Base-by-base conservation (phyloP, 2,113 vertebrate species). In the Eidolon helvum region DNA sequence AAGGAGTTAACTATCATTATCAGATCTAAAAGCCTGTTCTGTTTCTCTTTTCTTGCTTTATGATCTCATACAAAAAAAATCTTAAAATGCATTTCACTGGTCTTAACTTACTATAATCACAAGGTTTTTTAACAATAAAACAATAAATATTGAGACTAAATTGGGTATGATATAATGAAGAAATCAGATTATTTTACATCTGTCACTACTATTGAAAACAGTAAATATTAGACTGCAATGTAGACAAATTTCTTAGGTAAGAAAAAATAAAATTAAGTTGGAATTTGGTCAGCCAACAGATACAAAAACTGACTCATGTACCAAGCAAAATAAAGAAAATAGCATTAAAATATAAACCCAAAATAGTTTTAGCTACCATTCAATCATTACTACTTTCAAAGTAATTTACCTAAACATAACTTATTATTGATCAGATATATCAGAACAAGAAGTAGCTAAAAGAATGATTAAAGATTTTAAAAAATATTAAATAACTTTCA, bases 301-400 rank as follows among this genome's bases (percentile, higher is more conserved):
- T 24, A 40, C 5, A 90, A 92, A 85, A 65, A 63, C 10, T 87
- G 22, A 87, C 75, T 59, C 82, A 33, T 84, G 14, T 74, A n/a
- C 12, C 61, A 83, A 61, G 16, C 33, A 80, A 90, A 92, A 68
- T 40, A 71, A 89, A 63, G 30, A 87, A 71, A 93, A 93, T 35
- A 53, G 28, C 7, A 91, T 92, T 84, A 78, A 88, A 92, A 96
- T 61, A 61, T 91, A 83, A 88, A 90, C 15, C 35, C 83, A 59
- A 85, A 86, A 69, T 48, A 65, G 33, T 88, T 93, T 68, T 21
- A 93, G 35, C 55, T 78, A 68, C 3, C 78, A 21, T 77, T 93
- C 21, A 88, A 80, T 75, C 55, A 91, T 87, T 30, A 91, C 22
- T 95, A 91, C 50, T 95, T 79, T n/a, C 79, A 88, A 91, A 82